Evolutionary conservation across 1,140 invertebrate species (phyloP), one percentile per base, ranked within the genome.

Genomic region (Pseudomyrmex cubaensis): DNA sequence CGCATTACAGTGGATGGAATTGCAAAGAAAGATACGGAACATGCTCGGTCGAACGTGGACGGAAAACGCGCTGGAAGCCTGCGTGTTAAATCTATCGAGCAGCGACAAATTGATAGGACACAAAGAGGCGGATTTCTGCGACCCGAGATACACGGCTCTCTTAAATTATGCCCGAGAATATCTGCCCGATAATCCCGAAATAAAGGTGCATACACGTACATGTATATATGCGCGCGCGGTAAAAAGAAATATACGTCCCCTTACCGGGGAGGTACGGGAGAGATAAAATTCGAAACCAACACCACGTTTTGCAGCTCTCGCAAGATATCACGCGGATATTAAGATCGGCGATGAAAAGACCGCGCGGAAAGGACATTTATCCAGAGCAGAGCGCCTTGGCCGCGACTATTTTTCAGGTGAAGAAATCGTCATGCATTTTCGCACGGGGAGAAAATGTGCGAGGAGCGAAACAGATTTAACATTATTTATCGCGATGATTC

Each of bases 371-470:
- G 35, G 83, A 61, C 1, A 56, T 89, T 56, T 85, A 57, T 54
- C 90, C 90, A 0, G 86, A 91, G 20, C 90, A 91, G 56, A 91
- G 72, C 80, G 77, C 73, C 3, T 86, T 92, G 7, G 90, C 89
- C 2, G 90, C 89, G 5, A 88, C 90, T 20, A 77, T 91, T 48
- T 92, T 92, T 64, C 87, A 87, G 70, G 92, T 92, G 88, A 44
- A 7, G 35, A 35, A 35, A 35, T 35, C 15, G 13, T 1, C 10
- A 61, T 17, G 1, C 12, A 2, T 35, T 54, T 54, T 70, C 52
- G 48, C 22, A 52, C 9, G 9, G 2, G 9, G 10, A 52, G 12
- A 12, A 52, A 20, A 20, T 20, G 20, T 13, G 9, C 2, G 10
- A 1, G 13, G 13, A 10, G 9, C 44, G 2, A 44, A 72, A 56